Evolutionary conservation across 1,140 invertebrate species (phyloP).

Genomic region (Idris sp.): DNA sequence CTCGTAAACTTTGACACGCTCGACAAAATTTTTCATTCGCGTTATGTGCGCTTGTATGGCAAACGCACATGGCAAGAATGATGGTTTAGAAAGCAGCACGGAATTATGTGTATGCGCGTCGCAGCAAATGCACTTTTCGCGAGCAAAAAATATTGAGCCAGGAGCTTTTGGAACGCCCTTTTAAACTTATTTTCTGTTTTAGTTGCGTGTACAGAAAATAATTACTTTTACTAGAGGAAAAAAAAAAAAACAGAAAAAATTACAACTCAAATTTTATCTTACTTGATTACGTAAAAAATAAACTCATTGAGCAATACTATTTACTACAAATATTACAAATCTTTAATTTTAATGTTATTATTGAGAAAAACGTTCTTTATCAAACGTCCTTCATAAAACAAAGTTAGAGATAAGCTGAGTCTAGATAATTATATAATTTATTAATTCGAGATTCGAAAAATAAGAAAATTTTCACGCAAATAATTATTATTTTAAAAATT

Average conservation of each 20-base stretch:
- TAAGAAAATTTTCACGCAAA: no score
- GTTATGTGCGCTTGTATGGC: conserved; percentile 22
- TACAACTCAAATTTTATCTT: no score
- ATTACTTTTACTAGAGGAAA: no score
- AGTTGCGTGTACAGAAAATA: conserved; percentile 24
- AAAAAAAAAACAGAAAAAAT: conserved; percentile 20
- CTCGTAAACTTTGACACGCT: conserved; percentile 54
- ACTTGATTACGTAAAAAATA: no score
- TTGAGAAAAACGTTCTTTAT: conserved; percentile 2
- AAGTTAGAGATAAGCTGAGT: conserved; percentile 37
- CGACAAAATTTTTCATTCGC: conserved; percentile 48
- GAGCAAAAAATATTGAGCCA: conserved; percentile 45
- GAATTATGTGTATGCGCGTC: conserved; percentile 41
- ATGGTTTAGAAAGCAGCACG: conserved; percentile 47
- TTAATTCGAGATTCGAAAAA: not conserved
- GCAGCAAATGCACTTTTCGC: conserved; percentile 52
- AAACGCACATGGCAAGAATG: conserved; percentile 48
- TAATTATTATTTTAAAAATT: no score
- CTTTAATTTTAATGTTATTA: no score
- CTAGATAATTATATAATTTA: conserved; percentile 18
- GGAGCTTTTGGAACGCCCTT: conserved; percentile 28
- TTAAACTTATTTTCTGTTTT: conserved; percentile 37
- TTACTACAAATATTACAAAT: no score
- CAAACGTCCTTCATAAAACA: conserved; percentile 31
- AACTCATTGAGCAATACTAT: no score